These are phyloP conservation scores for Propithecus coquereli DNA, from an alignment of 2,113 vertebrate species.

Conservation along the genomic window DNA sequence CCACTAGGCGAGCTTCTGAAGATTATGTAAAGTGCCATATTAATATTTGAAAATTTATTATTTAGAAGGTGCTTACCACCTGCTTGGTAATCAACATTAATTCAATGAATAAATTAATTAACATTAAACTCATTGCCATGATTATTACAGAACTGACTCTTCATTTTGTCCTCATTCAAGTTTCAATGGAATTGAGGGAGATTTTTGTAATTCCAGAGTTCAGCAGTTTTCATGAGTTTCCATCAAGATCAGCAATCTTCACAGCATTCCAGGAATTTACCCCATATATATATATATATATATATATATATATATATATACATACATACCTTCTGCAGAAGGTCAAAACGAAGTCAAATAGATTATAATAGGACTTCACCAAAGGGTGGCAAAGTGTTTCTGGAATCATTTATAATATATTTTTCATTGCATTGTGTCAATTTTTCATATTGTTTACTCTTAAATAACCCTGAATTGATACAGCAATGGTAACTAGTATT, in stretches of 20 bases:
- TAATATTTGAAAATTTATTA: constrained; percentile 8
- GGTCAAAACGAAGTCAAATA: background rate
- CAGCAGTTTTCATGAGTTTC: background rate
- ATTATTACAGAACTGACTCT: background rate
- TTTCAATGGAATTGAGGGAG: background rate
- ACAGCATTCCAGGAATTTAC: background rate
- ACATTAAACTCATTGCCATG: background rate
- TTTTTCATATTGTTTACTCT: constrained; percentile 41
- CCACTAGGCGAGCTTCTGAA: background rate
- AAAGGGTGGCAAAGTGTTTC: constrained; percentile 8
- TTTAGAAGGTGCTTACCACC: background rate
- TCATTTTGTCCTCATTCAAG: background rate
- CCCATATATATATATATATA: too few species aligned
- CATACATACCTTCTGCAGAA: background rate
- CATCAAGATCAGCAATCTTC: background rate
- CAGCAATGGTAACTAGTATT: constrained; percentile 75
- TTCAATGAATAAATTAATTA: background rate
- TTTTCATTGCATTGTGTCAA: constrained; percentile 31
- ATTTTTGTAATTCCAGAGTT: background rate
- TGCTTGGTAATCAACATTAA: background rate
- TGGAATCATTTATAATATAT: constrained; percentile 15
- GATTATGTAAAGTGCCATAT: background rate
- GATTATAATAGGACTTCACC: background rate
- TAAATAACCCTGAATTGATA: constrained; percentile 73
- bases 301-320: too few species aligned